These are phyloP conservation scores for Notodromas monacha DNA, from an alignment of 2,888 invertebrate species.

Conservation along the genomic window DNA sequence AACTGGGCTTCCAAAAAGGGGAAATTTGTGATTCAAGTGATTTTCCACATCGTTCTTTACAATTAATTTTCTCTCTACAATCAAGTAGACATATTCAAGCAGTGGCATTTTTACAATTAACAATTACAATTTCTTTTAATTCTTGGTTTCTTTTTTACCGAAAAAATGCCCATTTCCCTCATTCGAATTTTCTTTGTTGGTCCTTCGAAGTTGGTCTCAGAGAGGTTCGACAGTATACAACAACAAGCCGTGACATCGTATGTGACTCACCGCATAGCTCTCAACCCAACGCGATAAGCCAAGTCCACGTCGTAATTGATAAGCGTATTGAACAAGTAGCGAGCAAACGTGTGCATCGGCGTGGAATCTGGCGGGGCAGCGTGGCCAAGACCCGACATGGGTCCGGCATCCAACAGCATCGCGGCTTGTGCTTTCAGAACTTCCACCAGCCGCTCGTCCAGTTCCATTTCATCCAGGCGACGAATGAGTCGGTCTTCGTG, in stretches of 20 bases:
- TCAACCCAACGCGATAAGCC: constrained; percentile 39
- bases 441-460: constrained; percentile 32
- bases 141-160: not conserved
- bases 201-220: not conserved
- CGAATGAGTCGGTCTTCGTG: constrained; percentile 43
- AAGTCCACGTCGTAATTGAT: constrained; percentile 38
- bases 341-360: constrained; percentile 50
- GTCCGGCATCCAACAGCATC: constrained; percentile 37
- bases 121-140: not conserved
- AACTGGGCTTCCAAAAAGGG: no score
- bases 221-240: constrained; percentile 6
- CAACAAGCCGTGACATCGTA: not conserved
- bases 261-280: constrained; percentile 33
- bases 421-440: constrained; percentile 32
- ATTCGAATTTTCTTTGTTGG: no score
- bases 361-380: constrained; percentile 47
- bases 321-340: constrained; percentile 40
- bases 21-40: no score
- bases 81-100: no score
- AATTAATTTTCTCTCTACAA: no score
- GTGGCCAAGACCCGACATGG: constrained; percentile 34
- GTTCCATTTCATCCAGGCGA: constrained; percentile 37
- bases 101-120: constrained; percentile 2
- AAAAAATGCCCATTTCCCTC: not conserved
- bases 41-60: no score